These are phyloP conservation scores for Galerucella pusilla DNA, from an alignment of 2,888 invertebrate genomes.

Conservation along the genomic window DNA sequence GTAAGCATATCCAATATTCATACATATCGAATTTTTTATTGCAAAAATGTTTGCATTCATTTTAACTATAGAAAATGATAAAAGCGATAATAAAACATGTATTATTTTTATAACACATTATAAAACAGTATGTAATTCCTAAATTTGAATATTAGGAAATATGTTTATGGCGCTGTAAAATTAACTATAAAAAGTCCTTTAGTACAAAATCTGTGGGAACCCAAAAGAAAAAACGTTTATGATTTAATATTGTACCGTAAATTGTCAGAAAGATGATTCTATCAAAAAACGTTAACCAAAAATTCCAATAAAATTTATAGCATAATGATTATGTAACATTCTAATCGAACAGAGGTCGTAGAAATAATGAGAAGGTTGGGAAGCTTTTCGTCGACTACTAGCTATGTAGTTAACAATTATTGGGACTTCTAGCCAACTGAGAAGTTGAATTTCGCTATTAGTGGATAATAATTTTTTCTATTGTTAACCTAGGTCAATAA, in stretches of 20 bases:
- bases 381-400: too few species aligned
- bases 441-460: too few species aligned
- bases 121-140: neutral
- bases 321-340: neutral
- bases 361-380: neutral
- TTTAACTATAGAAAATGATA: neutral
- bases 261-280: neutral
- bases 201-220: neutral
- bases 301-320: too few species aligned
- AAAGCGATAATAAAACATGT: too few species aligned
- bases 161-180: neutral
- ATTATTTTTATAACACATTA: neutral
- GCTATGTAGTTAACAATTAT: too few species aligned
- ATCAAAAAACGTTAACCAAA: too few species aligned
- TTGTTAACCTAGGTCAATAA: too few species aligned
- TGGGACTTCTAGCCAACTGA: too few species aligned
- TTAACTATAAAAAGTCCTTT: neutral
- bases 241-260: neutral
- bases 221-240: neutral
- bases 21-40: neutral
- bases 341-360: neutral
- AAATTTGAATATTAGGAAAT: neutral
- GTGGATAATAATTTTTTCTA: too few species aligned
- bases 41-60: neutral
- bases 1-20: neutral